Conservation (phyloP, 2,797 vertebrate species). For the Chaenodraco wilsoni region DNA sequence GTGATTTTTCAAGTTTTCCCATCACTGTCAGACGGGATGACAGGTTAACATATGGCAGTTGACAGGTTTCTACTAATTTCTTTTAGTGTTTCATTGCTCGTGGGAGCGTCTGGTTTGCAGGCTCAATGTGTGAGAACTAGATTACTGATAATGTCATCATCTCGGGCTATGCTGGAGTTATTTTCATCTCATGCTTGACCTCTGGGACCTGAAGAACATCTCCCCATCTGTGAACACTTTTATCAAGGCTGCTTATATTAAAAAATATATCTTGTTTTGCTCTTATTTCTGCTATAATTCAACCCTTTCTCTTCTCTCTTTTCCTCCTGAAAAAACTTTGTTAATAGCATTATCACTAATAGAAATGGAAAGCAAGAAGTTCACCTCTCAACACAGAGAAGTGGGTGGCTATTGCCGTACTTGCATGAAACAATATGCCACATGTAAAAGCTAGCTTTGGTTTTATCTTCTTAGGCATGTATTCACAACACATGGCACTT, state of each 20-base stretch:
- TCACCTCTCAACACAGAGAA: neutral
- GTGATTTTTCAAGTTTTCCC: neutral
- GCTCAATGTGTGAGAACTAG: conserved; percentile 30
- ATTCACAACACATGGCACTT: neutral
- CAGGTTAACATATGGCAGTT: conserved; percentile 23
- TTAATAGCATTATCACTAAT: neutral
- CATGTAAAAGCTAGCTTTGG: neutral
- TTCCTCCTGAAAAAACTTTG: neutral
- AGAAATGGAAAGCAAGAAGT: neutral
- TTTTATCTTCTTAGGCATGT: conserved; percentile 5
- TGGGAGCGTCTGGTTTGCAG: conserved; percentile 13
- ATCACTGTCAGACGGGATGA: conserved; percentile 15
- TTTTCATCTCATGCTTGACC: conserved; percentile 33
- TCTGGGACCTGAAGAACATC: neutral
- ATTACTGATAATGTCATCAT: conserved; percentile 59
- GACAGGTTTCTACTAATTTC: conserved; percentile 30
- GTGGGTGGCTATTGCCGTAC: neutral
- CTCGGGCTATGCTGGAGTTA: conserved; percentile 2
- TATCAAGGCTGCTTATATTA: conserved; percentile 3
- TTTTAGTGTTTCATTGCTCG: conserved; percentile 17
- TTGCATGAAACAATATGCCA: neutral
- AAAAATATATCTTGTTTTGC: neutral
- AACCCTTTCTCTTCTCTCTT: neutral
- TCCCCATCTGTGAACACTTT: neutral
- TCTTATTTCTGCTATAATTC: neutral